Evolutionary conservation across 64 coral and sea anemone species (phyloP), one percentile per base, ranked within the genome.

Genomic region (Orbicella faveolata): DNA sequence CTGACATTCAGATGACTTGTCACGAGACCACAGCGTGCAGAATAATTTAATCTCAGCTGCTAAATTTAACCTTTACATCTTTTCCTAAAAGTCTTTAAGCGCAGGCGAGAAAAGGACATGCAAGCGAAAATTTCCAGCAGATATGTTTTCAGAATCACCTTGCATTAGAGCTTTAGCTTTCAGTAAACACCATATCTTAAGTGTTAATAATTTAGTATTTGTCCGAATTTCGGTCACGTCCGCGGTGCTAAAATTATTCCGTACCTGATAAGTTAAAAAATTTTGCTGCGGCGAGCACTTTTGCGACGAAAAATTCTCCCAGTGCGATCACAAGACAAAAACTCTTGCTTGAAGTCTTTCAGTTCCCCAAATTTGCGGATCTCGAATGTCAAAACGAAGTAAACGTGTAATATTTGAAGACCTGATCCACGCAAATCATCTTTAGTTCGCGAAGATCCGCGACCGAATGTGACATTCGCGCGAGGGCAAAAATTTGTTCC

Each of bases 201-300:
- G 67, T 72, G 41, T 85, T 68, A 85, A 85, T 72, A 72, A 85
- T 85, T 85, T 72, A 85, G 82, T 85, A 85, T 85, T 85, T 85
- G 21, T 72, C 82, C 9, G 36, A 41, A 72, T 52, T 52, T 85
- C 64, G 41, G 82, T 85, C 82, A 85, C 82, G 82, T 85, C 65
- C 65, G 82, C 64, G 10, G 36, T 14, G 10, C 20, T 51, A 20
- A 48, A 70, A 25, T 70, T 70, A 26, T 11, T 48, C 44, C 67
- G 21, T 70, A 26, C 67, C 67, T 70, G 23, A 26, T 30, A 6
- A 25, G 25, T 23, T 1, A n/a, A 70, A 59, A 59, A 59, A 16
- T 48, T 59, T 10, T 14, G 55, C 55, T 15, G 55, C 55, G 15
- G 67, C 4, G 67, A 70, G 21, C 3, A 10, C 67, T 70, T 70